Conservation (phyloP, 2,113 vertebrate genomes). For the Pipa parva region DNA sequence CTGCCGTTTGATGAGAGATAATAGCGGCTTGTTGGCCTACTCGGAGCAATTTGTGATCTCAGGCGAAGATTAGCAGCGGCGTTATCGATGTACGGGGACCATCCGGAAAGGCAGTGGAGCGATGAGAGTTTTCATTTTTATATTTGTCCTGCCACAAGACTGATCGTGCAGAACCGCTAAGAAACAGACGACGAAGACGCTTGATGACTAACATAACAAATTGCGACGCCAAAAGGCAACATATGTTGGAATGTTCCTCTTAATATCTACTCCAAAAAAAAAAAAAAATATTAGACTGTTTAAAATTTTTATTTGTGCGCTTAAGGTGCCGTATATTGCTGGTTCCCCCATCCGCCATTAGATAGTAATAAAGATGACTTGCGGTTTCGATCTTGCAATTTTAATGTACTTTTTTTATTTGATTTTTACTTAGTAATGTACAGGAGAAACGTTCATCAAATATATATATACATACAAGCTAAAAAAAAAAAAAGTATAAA, state of each 20-base stretch:
- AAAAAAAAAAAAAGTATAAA: no score
- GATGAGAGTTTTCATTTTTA: conserved; percentile 1
- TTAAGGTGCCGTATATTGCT: no score
- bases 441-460: no score
- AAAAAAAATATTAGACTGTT: no score
- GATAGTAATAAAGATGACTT: no score
- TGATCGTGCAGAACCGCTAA: background rate
- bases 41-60: conserved; percentile 6
- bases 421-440: no score
- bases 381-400: no score
- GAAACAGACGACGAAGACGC: background rate
- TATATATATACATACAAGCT: no score
- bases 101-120: background rate
- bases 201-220: background rate
- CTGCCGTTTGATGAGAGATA: conserved; percentile 42
- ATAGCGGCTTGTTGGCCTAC: conserved; percentile 33
- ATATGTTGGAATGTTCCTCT: background rate
- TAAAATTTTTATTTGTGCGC: no score
- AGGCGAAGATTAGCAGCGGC: background rate
- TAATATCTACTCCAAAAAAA: no score
- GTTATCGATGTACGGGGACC: background rate
- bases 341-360: no score
- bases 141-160: background rate
- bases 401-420: no score
- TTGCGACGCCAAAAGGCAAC: background rate